Conservation (phyloP, 1,140 invertebrate genomes). For the Nephila pilipes region DNA sequence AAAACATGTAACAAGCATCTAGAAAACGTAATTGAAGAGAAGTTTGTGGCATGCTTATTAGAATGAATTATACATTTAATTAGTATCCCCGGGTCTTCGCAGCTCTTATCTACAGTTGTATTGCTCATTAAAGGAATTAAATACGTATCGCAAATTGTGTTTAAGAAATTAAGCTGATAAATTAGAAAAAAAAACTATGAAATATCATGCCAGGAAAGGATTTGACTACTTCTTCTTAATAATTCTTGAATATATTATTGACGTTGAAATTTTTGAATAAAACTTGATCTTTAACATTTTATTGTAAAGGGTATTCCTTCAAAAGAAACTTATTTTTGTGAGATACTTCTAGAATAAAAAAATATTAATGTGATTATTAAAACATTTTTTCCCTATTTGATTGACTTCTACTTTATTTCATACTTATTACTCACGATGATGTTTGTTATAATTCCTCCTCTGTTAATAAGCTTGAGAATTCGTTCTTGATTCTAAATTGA, state of each 20-base stretch:
- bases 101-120: not conserved
- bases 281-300: too few relatives aligned
- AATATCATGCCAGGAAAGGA: not conserved
- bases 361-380: too few relatives aligned
- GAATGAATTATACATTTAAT: not conserved
- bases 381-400: too few relatives aligned
- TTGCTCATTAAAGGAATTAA: not conserved
- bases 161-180: constrained; percentile 2
- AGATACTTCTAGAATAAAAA: too few relatives aligned
- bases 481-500: too few relatives aligned
- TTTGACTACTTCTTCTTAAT: not conserved
- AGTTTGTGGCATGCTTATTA: not conserved
- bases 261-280: not conserved
- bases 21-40: not conserved
- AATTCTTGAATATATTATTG: not conserved
- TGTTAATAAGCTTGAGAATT: too few relatives aligned
- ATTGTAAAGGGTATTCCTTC: not conserved
- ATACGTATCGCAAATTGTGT: not conserved
- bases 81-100: not conserved
- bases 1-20: not conserved
- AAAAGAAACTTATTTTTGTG: too few relatives aligned
- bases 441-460: too few relatives aligned
- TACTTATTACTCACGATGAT: too few relatives aligned
- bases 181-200: not conserved
- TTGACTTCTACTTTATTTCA: too few relatives aligned